Conservation (phyloP, 2,888 invertebrate genomes). For the Xanthia icteritia region DNA sequence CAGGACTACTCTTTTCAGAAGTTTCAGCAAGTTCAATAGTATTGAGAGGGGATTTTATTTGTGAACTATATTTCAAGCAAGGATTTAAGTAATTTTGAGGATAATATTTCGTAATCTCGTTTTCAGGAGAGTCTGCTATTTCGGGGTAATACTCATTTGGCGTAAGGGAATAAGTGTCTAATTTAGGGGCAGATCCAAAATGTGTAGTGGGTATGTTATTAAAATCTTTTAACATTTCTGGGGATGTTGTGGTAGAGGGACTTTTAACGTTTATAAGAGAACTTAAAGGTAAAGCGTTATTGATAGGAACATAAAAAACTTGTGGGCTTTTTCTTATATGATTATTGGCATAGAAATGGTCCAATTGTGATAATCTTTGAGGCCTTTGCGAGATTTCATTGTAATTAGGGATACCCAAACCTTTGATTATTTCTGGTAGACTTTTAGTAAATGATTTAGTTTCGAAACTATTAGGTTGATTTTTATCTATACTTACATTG, state of each 20-base stretch:
- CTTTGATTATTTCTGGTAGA: neutral
- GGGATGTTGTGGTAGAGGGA: accelerated
- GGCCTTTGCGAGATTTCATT: neutral
- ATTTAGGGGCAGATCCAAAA: neutral
- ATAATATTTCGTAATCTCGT: accelerated
- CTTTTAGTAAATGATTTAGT: neutral
- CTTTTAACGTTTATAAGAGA: neutral
- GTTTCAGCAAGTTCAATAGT: neutral
- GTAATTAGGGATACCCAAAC: neutral
- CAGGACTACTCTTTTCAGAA: neutral
- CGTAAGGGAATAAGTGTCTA: neutral
- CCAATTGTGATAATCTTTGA: neutral
- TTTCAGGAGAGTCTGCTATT: neutral
- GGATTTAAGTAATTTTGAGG: constrained; percentile 2
- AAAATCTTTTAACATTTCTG: neutral
- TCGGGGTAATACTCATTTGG: neutral
- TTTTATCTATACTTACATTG: neutral
- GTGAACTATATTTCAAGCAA: neutral
- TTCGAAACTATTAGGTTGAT: neutral
- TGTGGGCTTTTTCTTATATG: constrained; percentile 1
- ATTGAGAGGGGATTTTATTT: neutral
- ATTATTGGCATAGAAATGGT: constrained; percentile 29
- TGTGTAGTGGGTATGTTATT: neutral
- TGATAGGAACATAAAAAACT: neutral
- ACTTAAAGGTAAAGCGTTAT: neutral